Conservation (phyloP, 2,113 vertebrate species). For the Alethe castanea region DNA sequence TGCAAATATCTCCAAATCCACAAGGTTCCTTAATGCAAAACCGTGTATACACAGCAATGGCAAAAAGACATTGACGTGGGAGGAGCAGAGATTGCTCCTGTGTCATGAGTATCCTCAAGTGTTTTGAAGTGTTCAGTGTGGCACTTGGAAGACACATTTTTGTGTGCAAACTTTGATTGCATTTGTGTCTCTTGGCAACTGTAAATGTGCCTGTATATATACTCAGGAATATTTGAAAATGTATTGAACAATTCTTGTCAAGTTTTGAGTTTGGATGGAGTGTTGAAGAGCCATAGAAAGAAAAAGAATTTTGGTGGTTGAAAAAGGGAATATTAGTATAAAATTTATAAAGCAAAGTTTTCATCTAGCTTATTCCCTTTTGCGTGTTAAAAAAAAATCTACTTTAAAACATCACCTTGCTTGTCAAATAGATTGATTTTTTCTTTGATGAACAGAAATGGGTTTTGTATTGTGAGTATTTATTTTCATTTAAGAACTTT, state of each 20-base stretch:
- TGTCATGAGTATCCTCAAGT: background rate
- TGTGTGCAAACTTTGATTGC: background rate
- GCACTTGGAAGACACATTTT: background rate
- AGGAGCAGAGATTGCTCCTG: background rate
- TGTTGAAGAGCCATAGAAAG: background rate
- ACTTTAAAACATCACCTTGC: background rate
- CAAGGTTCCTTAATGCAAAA: background rate
- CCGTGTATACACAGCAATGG: background rate
- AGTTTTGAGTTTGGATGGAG: background rate
- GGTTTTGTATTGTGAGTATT: background rate
- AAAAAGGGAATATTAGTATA: background rate
- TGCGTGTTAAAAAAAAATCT: background rate
- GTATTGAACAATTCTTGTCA: background rate
- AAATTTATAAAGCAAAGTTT: background rate
- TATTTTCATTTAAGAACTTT: background rate
- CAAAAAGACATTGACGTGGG: background rate
- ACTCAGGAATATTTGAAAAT: background rate
- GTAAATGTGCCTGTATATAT: background rate
- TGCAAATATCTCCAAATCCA: background rate
- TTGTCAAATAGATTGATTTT: background rate
- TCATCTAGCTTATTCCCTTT: background rate
- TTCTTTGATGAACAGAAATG: background rate
- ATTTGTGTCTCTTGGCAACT: background rate
- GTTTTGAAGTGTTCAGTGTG: background rate
- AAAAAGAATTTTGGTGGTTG: background rate